A percentile compares a stretch with the other conserved stretches of the same genome.
These are phyloP conservation scores for Cyaniris semiargus DNA, from an alignment of 2,888 invertebrate species.

Conservation along the genomic window DNA sequence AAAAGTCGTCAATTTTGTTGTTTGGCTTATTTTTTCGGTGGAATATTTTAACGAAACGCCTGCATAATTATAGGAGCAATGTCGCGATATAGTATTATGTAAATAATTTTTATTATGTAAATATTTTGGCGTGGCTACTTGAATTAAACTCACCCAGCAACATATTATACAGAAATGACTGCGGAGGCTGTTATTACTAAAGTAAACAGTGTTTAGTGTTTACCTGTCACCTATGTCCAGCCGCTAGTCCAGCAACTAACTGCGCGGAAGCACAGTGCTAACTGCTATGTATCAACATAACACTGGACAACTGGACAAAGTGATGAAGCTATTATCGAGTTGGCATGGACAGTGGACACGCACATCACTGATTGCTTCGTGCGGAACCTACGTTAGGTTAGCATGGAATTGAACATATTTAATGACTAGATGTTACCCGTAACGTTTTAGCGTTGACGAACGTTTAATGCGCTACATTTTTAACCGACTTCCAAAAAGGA, in stretches of 20 bases:
- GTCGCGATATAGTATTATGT: neutral
- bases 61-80: neutral
- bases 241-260: neutral
- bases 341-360: neutral
- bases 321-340: slow-evolving; percentile 32
- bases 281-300: neutral
- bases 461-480: too few relatives aligned
- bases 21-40: neutral
- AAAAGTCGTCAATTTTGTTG: neutral
- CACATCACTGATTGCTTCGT: neutral
- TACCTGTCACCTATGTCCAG: neutral
- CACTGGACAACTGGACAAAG: neutral
- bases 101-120: too few relatives aligned
- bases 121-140: neutral
- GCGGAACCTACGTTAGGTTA: neutral
- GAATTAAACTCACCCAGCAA: neutral
- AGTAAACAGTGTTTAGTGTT: neutral
- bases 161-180: neutral
- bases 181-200: neutral
- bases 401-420: neutral
- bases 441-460: too few relatives aligned
- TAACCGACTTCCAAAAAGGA: too few relatives aligned
- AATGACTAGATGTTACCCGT: neutral
- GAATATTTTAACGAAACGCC: neutral
- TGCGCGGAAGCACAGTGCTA: neutral